Base-by-base conservation (phyloP, 2,797 vertebrate genomes). In the Poecile montanus region DNA sequence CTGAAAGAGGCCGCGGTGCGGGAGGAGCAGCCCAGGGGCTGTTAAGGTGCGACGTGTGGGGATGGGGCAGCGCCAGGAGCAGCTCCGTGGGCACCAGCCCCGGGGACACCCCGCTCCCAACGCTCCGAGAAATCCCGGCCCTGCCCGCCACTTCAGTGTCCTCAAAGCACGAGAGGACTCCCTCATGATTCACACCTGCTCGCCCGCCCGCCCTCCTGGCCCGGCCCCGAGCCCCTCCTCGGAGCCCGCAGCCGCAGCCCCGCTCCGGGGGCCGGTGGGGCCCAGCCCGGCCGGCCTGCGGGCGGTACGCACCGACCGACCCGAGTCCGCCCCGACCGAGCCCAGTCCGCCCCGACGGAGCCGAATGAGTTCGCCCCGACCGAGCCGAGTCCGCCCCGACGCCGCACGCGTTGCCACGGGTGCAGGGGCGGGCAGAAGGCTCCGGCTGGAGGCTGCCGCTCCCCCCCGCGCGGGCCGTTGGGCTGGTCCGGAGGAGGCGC, bases 111-210 rank as follows among this genome's bases (percentile, higher is more conserved):
- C 32, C 20, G 10, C 38, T 70, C 6, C 56, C 32, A 4, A 0
- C 0, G 13, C 22, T 8, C 29, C 22, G 18, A 45, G 66, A 19
- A 23, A 11, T 0, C 42, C 73, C 4, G 50, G 30, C 38, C n/a
- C 45, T 32, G 25, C 18, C 50, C 26, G 3, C 7, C 42, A 0
- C 26, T 48, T 3, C 60, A 45, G n/a, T 0, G 34, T 0, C 32
- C 19, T 1, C 30, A 36, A 16, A 12, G 13, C 50, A 18, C 16
- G 3, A 26, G 15, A 21, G 42, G 19, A 3, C 26, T 7, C 32
- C 40, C 20, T 20, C 67, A 9, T 0, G 44, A 38, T 5, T 40
- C 57, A 18, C 26, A 25, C 38, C 21, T 2, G 45, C 5, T 15
- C 26, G 13, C 9, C 16, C 38, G 1, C 0, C 20, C 30, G 18